Evolutionary conservation across 2,113 vertebrate genomes (phyloP).

Genomic region (Alexandromys fortis): DNA sequence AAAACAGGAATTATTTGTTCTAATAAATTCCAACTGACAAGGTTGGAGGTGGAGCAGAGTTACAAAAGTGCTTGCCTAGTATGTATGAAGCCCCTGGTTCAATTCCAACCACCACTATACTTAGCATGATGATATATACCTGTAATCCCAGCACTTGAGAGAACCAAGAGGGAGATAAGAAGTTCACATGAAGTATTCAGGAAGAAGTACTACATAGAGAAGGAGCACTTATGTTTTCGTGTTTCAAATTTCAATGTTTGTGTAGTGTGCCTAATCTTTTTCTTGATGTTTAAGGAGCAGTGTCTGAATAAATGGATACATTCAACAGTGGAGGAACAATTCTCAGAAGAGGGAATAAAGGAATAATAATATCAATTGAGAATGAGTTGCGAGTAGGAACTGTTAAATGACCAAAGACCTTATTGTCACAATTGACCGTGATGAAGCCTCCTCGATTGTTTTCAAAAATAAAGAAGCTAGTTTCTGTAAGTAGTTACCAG

Average conservation of each 20-base stretch:
- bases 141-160: neutral
- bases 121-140: neutral
- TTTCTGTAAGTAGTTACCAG: conserved; percentile 38
- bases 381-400: conserved; percentile 11
- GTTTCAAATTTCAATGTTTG: neutral
- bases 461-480: neutral
- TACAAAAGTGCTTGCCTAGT: neutral
- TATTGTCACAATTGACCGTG: neutral
- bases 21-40: neutral
- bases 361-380: conserved; percentile 4
- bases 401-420: conserved; percentile 16
- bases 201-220: neutral
- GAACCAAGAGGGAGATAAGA: neutral
- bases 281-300: neutral
- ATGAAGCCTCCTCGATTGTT: neutral
- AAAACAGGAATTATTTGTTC: conserved; percentile 36
- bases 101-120: neutral
- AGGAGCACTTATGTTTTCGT: neutral
- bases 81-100: neutral
- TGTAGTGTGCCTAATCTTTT: neutral
- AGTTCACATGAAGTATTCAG: neutral
- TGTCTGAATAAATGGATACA: neutral
- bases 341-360: conserved; percentile 44
- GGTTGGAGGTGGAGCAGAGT: neutral
- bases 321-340: neutral